Base-by-base conservation (phyloP, 2,113 vertebrate species). In the Hipposideros armiger region DNA sequence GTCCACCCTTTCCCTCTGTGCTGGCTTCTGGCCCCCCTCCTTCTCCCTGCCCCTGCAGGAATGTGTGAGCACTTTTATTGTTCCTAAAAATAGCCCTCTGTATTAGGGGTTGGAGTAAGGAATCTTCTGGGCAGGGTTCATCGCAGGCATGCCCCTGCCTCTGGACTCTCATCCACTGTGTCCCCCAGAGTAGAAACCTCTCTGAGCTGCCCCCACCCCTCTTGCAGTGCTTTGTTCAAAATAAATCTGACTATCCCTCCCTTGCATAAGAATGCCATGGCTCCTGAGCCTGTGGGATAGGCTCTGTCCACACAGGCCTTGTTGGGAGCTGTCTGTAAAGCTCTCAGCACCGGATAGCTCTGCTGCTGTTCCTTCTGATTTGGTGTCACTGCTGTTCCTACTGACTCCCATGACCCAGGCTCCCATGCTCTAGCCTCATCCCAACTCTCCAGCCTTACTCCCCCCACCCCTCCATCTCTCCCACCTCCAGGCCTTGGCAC, bases 61-160 rank as follows among this genome's bases (percentile, higher is more conserved):
- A 97, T 97, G 97, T 80, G 67, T 90, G 89, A 97, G 83, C 74
- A 86, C n/a, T 90, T 89, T 97, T 89, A 92, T 74, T 90, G 87
- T 96, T 78, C 94, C 96, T 97, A 97, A 97, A 95, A 97, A 98
- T 96, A 98, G 88, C 42, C 77, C 67, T 81, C 94, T 91, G 86
- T 89, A 30, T 32, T 82, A 40, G 92, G 89, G 94, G 81, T 36
- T 93, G 62, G 95, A 76, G 77, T 69, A 72, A 87, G 91, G 88
- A 92, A 76, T 96, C 62, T 81, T 91, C 76, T 58, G 73, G 76
- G 47, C 73, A 86, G 95, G 24, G 81, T 88, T 96, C 87, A 69
- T 74, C 85, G 67, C 87, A 70, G 73, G 56, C 92, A 80, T 54
- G 67, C 81, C 94, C 86, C 87, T 87, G 87, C 47, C 80, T 86